phyloP scores from a whole-genome alignment of 2,113 vertebrate species.

The Tenrec ecaudatus region DNA sequence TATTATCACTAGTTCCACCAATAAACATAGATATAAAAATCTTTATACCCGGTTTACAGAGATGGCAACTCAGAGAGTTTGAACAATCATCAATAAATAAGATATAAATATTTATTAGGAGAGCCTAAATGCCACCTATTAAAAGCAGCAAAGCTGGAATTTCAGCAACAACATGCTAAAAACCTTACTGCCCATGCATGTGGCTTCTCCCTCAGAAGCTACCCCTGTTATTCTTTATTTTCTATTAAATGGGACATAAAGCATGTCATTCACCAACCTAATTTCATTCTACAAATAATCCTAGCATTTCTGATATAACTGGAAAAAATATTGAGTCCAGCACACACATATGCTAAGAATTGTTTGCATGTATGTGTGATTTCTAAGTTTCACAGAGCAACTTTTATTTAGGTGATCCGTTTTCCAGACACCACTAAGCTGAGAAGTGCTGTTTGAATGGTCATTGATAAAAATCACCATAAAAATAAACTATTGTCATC shows the following conservation, averaged over 20 bases:
- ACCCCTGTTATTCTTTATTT: neutral
- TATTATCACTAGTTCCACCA: neutral
- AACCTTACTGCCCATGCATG: neutral
- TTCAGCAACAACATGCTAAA: neutral
- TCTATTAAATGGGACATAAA: constrained; percentile 24
- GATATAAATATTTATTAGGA: neutral
- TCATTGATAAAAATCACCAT: constrained; percentile 53
- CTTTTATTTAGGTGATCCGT: constrained; percentile 35
- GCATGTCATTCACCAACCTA: neutral
- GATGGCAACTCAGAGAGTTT: neutral
- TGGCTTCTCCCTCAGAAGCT: neutral
- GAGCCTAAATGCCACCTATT: neutral
- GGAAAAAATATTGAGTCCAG: constrained; percentile 19
- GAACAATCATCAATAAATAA: neutral
- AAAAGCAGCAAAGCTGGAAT: neutral
- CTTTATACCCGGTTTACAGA: neutral
- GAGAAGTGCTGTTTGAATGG: constrained; percentile 36
- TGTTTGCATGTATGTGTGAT: neutral
- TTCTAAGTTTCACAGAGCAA: constrained; percentile 53
- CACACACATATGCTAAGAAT: neutral
- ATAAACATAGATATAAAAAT: neutral
- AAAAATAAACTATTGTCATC: constrained; percentile 3
- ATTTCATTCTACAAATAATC: constrained; percentile 20
- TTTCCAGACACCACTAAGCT: constrained; percentile 53
- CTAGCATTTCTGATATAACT: constrained; percentile 40